These are phyloP conservation scores for Chrysogorgia sp. DNA, from an alignment of 92 coral and sea anemone genomes.

Conservation along the genomic window DNA sequence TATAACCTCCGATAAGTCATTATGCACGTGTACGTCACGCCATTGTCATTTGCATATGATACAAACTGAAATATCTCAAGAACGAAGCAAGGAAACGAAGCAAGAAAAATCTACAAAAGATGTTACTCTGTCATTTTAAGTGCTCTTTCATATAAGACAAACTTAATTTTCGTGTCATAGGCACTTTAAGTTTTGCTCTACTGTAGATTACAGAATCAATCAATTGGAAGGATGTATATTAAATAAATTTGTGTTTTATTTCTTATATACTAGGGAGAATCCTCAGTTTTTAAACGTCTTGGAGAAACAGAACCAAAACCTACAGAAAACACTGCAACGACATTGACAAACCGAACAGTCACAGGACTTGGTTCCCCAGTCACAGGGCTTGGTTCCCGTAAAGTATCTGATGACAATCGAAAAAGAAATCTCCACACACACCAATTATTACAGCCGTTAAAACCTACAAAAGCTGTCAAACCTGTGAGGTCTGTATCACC, in stretches of 20 bases:
- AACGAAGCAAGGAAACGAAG: no score
- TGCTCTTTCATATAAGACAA: no score
- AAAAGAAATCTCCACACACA: slow-evolving; percentile 39
- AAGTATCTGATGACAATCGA: slow-evolving; percentile 1
- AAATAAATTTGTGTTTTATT: neutral
- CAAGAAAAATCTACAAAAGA: no score
- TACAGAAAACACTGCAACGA: neutral
- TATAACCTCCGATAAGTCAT: no score
- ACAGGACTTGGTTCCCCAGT: slow-evolving; percentile 19
- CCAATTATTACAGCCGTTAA: slow-evolving; percentile 66
- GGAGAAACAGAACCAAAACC: slow-evolving; percentile 19
- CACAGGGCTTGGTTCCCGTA: slow-evolving; percentile 16
- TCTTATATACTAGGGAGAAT: slow-evolving; percentile 9
- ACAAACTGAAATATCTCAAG: no score
- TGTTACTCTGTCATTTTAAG: no score
- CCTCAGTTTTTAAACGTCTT: slow-evolving; percentile 39
- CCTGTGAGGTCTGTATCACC: slow-evolving; percentile 79
- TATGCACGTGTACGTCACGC: no score
- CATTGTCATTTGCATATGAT: no score
- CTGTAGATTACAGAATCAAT: no score
- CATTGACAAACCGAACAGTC: slow-evolving; percentile 8
- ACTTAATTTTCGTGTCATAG: no score
- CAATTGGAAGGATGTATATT: no score
- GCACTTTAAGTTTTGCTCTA: no score
- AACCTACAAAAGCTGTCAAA: slow-evolving; percentile 67